A percentile compares a stretch with the other conserved stretches of the same genome.
Evolutionary conservation across 2,888 invertebrate species (phyloP).

Genomic region (Epirrhoe tristata): DNA sequence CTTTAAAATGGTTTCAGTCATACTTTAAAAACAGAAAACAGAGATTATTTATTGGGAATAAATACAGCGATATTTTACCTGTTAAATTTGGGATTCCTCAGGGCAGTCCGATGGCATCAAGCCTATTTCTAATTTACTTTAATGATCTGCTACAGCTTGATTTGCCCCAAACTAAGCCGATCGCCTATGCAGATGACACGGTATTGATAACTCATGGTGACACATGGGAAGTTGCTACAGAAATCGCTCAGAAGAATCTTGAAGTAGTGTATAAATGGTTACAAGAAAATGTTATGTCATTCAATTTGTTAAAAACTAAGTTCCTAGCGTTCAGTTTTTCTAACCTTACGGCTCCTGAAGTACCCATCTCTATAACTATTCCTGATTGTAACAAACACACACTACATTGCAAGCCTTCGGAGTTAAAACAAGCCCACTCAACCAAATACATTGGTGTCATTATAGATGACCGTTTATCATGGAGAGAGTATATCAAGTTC

Average conservation of each 20-base stretch:
- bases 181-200: constrained; percentile 30
- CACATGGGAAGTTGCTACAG: constrained; percentile 15
- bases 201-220: constrained; percentile 24
- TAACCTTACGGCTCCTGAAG: constrained; percentile 5
- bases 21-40: constrained; percentile 26
- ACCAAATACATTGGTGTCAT: constrained; percentile 13
- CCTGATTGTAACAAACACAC: constrained; percentile 9
- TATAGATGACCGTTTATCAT: constrained; percentile 13
- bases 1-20: constrained; percentile 29
- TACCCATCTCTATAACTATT: constrained; percentile 18
- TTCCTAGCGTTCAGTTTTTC: constrained; percentile 22
- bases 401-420: not conserved
- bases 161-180: constrained; percentile 11
- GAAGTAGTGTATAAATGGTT: constrained; percentile 23
- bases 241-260: constrained; percentile 17
- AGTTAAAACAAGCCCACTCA: constrained; percentile 9
- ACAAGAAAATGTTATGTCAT: constrained; percentile 24
- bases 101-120: constrained; percentile 17
- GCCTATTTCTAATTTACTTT: constrained; percentile 24
- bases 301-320: constrained; percentile 26
- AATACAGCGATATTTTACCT: constrained; percentile 8
- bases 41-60: constrained; percentile 9
- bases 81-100: constrained; percentile 23
- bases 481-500: not conserved
- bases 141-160: constrained; percentile 25